Evolutionary conservation across 2,888 invertebrate genomes (phyloP).

Genomic region (Sphaeridia pumilis): DNA sequence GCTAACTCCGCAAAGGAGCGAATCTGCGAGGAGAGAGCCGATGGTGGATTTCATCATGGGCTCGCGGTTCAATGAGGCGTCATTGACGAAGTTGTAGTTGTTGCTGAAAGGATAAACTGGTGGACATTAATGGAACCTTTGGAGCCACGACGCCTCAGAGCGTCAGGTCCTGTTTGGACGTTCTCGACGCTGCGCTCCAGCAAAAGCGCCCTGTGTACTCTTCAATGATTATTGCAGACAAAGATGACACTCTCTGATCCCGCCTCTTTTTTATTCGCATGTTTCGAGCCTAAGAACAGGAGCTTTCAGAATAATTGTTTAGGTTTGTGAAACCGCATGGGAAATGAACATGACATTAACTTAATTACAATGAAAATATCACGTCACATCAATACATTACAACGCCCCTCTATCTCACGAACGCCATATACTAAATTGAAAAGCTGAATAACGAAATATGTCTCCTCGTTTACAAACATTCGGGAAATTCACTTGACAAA

Average conservation of each 20-base stretch:
- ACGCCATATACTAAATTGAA: too few species aligned
- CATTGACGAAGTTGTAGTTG: conserved; percentile 48
- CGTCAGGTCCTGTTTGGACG: conserved; percentile 65
- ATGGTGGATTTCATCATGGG: conserved; percentile 56
- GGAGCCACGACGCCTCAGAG: conserved; percentile 75
- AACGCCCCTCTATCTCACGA: too few species aligned
- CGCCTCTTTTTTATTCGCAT: too few species aligned
- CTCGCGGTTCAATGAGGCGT: conserved; percentile 66
- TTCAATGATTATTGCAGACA: neutral
- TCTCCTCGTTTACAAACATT: too few species aligned
- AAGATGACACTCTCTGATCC: neutral
- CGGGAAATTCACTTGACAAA: too few species aligned
- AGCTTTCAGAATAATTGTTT: too few species aligned
- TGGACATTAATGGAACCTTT: conserved; percentile 45
- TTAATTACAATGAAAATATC: too few species aligned
- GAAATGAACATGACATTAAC: too few species aligned
- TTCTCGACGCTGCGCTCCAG: conserved; percentile 42
- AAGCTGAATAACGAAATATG: too few species aligned
- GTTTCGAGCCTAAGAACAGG: too few species aligned
- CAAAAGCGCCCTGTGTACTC: neutral
- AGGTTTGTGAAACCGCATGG: too few species aligned
- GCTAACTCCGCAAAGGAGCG: conserved; percentile 83
- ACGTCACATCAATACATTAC: too few species aligned
- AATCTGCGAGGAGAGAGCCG: conserved; percentile 61
- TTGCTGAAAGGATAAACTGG: conserved; percentile 43